Base-by-base conservation (phyloP, 2,888 invertebrate species). In the Cylloceria caligata region DNA sequence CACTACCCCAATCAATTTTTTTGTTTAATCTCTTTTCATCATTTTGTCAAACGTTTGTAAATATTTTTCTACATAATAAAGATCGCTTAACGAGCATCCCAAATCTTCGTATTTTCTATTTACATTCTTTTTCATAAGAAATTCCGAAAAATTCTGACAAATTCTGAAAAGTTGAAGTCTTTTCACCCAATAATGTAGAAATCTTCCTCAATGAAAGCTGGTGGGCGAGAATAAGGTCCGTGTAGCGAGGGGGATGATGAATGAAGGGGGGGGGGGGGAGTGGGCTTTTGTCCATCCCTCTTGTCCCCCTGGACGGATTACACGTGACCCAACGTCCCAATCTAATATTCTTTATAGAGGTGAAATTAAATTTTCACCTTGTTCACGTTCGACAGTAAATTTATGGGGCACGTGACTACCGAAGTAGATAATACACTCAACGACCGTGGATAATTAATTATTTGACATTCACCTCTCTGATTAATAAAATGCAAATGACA, bases 341-440 rank as follows among this genome's bases (percentile, higher is more conserved):
- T 65, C 74, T 77, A 62, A 74, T 75, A 71, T 76, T 57, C 62
- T 75, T 83, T 75, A 79, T 57, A 72, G 57, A 24, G 71, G 62
- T 36, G 27, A 52, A 68, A 81, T 81, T 83, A 72, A 81, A 79
- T 75, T 83, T 79, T 83, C 62, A 81, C 42, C 55, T 39, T 19
- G n/a, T 21, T 36, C n/a, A 24, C 11, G 52, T 21, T 49, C 49
- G 49, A 24, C 52, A 52, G 9, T 52, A 24, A 52, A 52, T 52
- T 52, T 9, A n/a, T 24, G 52, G 52, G 52, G 11, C 52, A 13
- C 21, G 19, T 30, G 27, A 5, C 45, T 45, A 16, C 45, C 16
- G 16, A 45, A 16, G n/a, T 5, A 3, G 13, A 13, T 3, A 39
- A 39, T 39, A 39, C 39, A 13, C 39, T 2, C 42, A n/a, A 5